Evolutionary conservation across 2,113 vertebrate genomes (phyloP).

Genomic region (Nettapus auritus): DNA sequence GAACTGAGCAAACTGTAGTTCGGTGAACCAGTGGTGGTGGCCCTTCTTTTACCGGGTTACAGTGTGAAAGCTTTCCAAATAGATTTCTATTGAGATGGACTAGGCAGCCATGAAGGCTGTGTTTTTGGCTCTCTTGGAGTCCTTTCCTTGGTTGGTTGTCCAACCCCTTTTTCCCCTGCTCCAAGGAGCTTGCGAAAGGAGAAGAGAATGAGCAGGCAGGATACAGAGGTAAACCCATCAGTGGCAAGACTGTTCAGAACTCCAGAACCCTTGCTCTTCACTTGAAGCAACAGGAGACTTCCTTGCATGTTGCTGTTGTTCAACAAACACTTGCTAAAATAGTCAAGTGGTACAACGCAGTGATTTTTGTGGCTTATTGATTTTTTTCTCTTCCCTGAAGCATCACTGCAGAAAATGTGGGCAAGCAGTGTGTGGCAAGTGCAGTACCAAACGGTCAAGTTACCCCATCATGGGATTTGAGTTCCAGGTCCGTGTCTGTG

Average conservation of each 20-base stretch:
- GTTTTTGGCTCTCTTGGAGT: background rate
- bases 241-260: background rate
- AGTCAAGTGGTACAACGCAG: background rate
- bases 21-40: background rate
- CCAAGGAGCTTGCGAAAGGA: background rate
- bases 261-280: background rate
- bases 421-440: slow-evolving; percentile 93
- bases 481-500: slow-evolving; percentile 96
- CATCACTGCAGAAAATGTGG: slow-evolving; percentile 98
- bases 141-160: background rate
- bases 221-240: background rate
- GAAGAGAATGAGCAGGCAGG: background rate
- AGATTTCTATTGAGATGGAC: background rate
- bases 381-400: slow-evolving; percentile 62
- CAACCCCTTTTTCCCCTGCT: background rate
- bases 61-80: background rate
- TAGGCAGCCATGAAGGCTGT: background rate
- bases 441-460: slow-evolving; percentile 92
- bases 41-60: background rate
- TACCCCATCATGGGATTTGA: slow-evolving; percentile 97
- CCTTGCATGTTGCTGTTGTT: background rate
- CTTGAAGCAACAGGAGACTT: background rate
- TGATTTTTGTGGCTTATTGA: background rate
- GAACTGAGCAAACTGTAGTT: background rate
- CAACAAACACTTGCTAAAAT: background rate